Base-by-base conservation (phyloP, 2,888 invertebrate species). In the Acrocyrtus sp. region DNA sequence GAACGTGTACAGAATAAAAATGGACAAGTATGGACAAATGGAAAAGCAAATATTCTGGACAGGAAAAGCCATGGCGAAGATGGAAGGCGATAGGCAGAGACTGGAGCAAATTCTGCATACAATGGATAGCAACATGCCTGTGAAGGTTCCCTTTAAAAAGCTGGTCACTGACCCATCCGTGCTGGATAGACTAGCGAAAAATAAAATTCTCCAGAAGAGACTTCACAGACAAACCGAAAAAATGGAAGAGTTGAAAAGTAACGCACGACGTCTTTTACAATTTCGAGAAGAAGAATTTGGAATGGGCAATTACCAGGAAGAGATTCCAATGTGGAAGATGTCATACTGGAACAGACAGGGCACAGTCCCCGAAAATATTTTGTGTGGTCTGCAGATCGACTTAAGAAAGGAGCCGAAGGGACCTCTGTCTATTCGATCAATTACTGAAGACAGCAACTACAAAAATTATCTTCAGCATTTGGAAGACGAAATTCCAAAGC, bases 1-100 rank as follows among this genome's bases (percentile, higher is more conserved):
- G 67, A 80, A 78, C 48, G 45, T 67, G 34, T 75, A 76, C 45
- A 22, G 63, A 53, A 39, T 72, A 1, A 76, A 77, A 53, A 21
- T 80, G 21, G 74, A 77, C 45, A 75, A 74, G 61, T 80, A 72
- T 19, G 29, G 63, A 10, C 63, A 65, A 6, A 60, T 78, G 34
- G 76, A 77, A 66, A 72, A 77, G 26, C 76, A 78, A 62, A 72
- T 80, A 47, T 76, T 75, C 39, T 80, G 80, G 80, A 78, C 78
- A 12, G 78, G 77, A 22, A 76, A 74, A 41, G 78, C 78, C 1
- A 78, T 80, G 77, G 54, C 75, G n/a, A 74, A 74, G 51, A 39
- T 80, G 15, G 80, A 80, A 51, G 78, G 76, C 8, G 80, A 80
- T 57, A 61, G 74, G 26, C 72, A 69, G 19, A 60, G 77, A 5